Base-by-base conservation (phyloP, 2,113 vertebrate genomes). In the Vireo altiloquus region DNA sequence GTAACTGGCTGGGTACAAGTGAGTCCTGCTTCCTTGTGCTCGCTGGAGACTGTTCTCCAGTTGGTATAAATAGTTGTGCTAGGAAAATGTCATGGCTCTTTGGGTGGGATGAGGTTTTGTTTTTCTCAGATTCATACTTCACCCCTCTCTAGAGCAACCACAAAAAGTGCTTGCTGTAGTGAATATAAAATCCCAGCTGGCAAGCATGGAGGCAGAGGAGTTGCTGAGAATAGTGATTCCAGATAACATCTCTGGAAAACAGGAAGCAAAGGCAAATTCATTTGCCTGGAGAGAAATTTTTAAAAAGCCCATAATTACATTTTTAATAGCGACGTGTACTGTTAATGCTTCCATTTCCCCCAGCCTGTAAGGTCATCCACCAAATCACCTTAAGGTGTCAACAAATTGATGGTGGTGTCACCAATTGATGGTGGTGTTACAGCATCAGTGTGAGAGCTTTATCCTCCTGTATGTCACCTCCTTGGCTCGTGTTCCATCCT, bases 401-500 rank as follows among this genome's bases (percentile, higher is more conserved):
- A 53, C 39, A 56, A 30, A 37, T 2, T 30, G 49, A 17, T 44
- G 42, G 42, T 17, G 16, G 42, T 44, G 42, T 49, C 61, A 60
- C 53, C n/a, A 56, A 40, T 1, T 30, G 46, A 16, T 56, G 49
- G 30, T 74, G 63, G 15, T 50, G 19, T 3, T 68, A 31, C 24
- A 84, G 61, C 82, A 60, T 10, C 63, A 19, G 40, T 25, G 42
- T 42, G 66, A 77, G 75, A 65, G 22, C 53, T 24, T 18, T 18
- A 5, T 63, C 33, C 39, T 74, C 10, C 40, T 60, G 0, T 14
- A 14, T 6, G 52, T n/a, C 31, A 10, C 56, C 50, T 63, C 61
- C 54, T 49, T 17, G 2, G 40, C 71, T 53, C 7, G 0, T 75
- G 37, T 35, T 76, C 44, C 9, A 1, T 11, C 4, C 33, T 0